Evolutionary conservation across 2,797 vertebrate genomes (phyloP).

Genomic region (Erpetoichthys calabaricus): DNA sequence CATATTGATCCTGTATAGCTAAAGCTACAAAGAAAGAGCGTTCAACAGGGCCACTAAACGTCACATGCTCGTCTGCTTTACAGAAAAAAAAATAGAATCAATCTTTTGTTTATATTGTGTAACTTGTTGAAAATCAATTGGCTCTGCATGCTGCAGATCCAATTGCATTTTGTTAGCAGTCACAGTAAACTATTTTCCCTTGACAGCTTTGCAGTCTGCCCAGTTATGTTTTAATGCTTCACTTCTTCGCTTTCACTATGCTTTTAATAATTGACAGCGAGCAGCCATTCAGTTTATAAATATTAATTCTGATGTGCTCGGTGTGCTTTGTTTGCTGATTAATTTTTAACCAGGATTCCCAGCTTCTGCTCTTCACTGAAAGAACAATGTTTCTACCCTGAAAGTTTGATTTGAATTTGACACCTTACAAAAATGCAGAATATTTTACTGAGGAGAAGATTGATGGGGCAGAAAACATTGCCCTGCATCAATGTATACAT

Average conservation of each 20-base stretch:
- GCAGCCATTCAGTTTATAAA: slow-evolving; percentile 46
- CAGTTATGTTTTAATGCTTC: slow-evolving; percentile 17
- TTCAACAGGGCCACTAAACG: neutral
- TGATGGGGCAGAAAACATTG: no score
- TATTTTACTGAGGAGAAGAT: no score
- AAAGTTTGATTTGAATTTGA: neutral
- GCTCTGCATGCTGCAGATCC: slow-evolving; percentile 17
- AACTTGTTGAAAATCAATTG: slow-evolving; percentile 19
- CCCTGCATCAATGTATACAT: no score
- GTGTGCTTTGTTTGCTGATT: slow-evolving; percentile 41
- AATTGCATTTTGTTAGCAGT: slow-evolving; percentile 18
- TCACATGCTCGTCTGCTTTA: neutral
- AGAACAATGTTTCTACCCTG: slow-evolving; percentile 7
- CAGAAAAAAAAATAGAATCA: slow-evolving; percentile 9
- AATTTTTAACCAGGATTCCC: slow-evolving; percentile 51
- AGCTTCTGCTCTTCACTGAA: slow-evolving; percentile 31
- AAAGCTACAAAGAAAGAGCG: no score
- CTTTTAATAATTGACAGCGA: slow-evolving; percentile 44
- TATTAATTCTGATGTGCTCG: slow-evolving; percentile 56
- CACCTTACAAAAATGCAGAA: no score
- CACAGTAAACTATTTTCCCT: slow-evolving; percentile 18
- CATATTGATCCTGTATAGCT: no score
- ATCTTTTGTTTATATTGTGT: slow-evolving; percentile 17
- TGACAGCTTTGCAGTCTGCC: slow-evolving; percentile 9
- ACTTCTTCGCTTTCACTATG: slow-evolving; percentile 18